Conservation (phyloP, 2,797 vertebrate genomes). For the Esox lucius region DNA sequence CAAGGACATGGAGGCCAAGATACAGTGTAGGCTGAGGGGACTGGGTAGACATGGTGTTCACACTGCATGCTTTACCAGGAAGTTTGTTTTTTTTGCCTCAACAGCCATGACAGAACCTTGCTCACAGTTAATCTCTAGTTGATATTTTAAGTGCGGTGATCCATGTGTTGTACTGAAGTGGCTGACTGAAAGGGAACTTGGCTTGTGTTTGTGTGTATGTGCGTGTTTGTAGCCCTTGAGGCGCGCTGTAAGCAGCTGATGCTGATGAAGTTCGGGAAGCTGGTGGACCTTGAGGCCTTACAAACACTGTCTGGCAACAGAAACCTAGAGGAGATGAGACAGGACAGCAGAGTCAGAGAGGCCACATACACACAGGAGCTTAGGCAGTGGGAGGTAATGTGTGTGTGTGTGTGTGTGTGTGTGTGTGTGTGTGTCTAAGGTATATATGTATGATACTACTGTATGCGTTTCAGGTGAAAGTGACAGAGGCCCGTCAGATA, state of each 20-base stretch:
- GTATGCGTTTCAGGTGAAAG: constrained; percentile 70
- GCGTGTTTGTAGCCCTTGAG: constrained; percentile 71
- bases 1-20: constrained; percentile 75
- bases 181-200: too few relatives aligned
- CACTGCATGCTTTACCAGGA: too few relatives aligned
- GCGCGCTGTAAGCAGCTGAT: constrained; percentile 76
- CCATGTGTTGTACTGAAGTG: too few relatives aligned
- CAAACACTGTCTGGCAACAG: constrained; percentile 80
- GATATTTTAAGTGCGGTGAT: too few relatives aligned
- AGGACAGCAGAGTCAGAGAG: constrained; percentile 76
- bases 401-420: constrained; percentile 45
- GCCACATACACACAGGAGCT: constrained; percentile 67
- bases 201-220: constrained; percentile 25
- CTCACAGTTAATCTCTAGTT: too few relatives aligned
- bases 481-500: constrained; percentile 61
- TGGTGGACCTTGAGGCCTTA: constrained; percentile 86
- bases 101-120: too few relatives aligned
- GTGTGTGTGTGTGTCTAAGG: constrained; percentile 20
- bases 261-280: constrained; percentile 85
- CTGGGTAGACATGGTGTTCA: neutral
- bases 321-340: constrained; percentile 81
- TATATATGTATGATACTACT: neutral
- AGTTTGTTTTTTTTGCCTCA: too few relatives aligned
- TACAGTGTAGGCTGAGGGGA: constrained; percentile 67
- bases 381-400: constrained; percentile 78